These are phyloP conservation scores for Agonopterix subpropinquella DNA, from an alignment of 2,888 invertebrate species.

Conservation along the genomic window DNA sequence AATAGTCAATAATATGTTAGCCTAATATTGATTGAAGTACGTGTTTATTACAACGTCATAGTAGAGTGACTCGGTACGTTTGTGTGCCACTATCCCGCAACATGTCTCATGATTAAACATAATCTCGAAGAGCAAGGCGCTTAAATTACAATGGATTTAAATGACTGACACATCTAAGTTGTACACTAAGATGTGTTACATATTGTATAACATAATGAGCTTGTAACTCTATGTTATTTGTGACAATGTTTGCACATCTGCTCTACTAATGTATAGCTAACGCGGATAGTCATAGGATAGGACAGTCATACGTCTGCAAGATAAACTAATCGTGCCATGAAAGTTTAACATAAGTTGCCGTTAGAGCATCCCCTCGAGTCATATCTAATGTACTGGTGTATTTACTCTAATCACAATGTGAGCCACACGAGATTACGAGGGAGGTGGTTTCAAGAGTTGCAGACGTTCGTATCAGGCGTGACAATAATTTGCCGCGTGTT, in stretches of 20 bases:
- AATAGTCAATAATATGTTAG: neutral
- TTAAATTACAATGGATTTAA: conserved; percentile 34
- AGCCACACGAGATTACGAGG: conserved; percentile 13
- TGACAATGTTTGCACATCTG: no score
- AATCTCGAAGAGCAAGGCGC: conserved; percentile 30
- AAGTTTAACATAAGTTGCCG: conserved; percentile 2
- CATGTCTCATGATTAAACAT: conserved; percentile 41
- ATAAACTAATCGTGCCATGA: conserved; percentile 4
- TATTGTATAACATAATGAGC: no score
- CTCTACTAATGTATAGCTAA: no score
- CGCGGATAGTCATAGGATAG: no score
- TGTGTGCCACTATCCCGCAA: conserved; percentile 20
- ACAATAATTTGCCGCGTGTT: conserved; percentile 69
- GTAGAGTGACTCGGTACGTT: conserved; percentile 11
- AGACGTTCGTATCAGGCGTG: conserved; percentile 45
- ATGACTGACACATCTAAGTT: conserved; percentile 14
- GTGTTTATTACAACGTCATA: no score
- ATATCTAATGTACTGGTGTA: neutral
- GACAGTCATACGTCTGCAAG: no score
- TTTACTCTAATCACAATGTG: conserved; percentile 13
- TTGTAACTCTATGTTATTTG: no score
- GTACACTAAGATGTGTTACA: neutral
- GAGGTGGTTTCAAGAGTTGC: conserved; percentile 31
- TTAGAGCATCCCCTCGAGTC: conserved; percentile 4
- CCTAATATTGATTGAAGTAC: no score